phyloP scores from a whole-genome alignment of 2,797 vertebrate genomes.

The Fistularia commersonii region DNA sequence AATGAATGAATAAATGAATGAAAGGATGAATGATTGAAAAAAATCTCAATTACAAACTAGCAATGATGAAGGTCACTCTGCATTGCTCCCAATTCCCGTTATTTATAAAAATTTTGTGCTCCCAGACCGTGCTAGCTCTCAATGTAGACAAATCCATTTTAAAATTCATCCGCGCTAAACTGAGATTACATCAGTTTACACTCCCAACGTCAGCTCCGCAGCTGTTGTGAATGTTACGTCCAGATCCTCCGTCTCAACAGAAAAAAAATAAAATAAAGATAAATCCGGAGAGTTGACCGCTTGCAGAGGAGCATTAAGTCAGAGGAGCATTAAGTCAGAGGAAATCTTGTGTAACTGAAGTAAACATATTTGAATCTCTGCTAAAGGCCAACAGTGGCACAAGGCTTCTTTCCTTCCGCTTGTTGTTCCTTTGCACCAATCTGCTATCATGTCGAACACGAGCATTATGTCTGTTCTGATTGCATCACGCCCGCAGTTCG shows the following conservation, averaged over 20 bases:
- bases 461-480: slow-evolving; percentile 61
- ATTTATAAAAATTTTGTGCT: background rate
- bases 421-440: slow-evolving; percentile 45
- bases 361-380: slow-evolving; percentile 12
- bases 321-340: slow-evolving; percentile 3
- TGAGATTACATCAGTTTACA: slow-evolving; percentile 13
- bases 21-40: too few relatives aligned
- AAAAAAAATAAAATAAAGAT: slow-evolving; percentile 7
- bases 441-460: slow-evolving; percentile 55
- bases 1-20: too few relatives aligned
- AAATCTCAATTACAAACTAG: too few relatives aligned
- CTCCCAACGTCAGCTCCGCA: slow-evolving; percentile 1
- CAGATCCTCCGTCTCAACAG: slow-evolving; percentile 2
- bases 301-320: slow-evolving; percentile 9
- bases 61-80: too few relatives aligned
- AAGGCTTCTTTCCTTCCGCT: slow-evolving; percentile 9
- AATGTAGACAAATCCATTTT: slow-evolving; percentile 7
- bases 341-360: slow-evolving; percentile 13
- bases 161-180: slow-evolving; percentile 4
- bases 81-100: too few relatives aligned
- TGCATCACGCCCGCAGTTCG: slow-evolving; percentile 50
- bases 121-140: background rate
- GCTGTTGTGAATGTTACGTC: background rate
- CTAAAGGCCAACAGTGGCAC: slow-evolving; percentile 18
- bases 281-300: slow-evolving; percentile 15